A percentile compares a stretch with the other conserved stretches of the same genome.
Conservation (phyloP, 2,888 invertebrate genomes). For the Philaethria dido region DNA sequence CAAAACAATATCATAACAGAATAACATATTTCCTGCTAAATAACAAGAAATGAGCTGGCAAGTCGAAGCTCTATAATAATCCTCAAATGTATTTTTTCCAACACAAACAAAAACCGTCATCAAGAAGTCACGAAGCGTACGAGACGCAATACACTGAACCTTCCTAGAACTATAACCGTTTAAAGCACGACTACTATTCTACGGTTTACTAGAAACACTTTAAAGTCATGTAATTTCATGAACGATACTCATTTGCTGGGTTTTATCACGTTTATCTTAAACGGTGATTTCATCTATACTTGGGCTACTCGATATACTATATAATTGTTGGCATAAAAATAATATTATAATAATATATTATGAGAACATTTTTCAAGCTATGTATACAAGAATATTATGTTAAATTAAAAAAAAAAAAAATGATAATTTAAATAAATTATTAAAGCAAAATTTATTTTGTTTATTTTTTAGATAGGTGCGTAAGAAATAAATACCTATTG, state of each 20-base stretch:
- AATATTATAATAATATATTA: constrained; percentile 18
- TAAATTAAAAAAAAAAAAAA: background rate
- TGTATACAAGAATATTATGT: background rate
- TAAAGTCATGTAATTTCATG: constrained; percentile 39
- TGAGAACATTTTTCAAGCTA: background rate
- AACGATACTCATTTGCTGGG: constrained; percentile 32
- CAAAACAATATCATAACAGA: background rate
- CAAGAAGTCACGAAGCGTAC: constrained; percentile 40
- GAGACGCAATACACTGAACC: constrained; percentile 46
- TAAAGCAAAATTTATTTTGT: too few species aligned
- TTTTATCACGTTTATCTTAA: constrained; percentile 35
- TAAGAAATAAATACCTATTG: too few species aligned
- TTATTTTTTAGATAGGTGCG: background rate
- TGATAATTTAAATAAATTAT: background rate
- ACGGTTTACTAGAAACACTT: constrained; percentile 45
- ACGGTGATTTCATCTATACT: constrained; percentile 27
- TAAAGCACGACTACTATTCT: constrained; percentile 45
- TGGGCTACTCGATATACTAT: background rate
- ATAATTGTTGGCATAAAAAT: constrained; percentile 14
- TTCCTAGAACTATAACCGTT: constrained; percentile 52
- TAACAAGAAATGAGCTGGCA: constrained; percentile 12
- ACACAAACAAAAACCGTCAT: constrained; percentile 25
- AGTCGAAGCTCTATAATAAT: constrained; percentile 13
- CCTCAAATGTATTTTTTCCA: constrained; percentile 22
- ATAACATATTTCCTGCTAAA: background rate